These are phyloP conservation scores for Metaphire vulgaris DNA, from an alignment of 1,140 invertebrate genomes.

Conservation along the genomic window DNA sequence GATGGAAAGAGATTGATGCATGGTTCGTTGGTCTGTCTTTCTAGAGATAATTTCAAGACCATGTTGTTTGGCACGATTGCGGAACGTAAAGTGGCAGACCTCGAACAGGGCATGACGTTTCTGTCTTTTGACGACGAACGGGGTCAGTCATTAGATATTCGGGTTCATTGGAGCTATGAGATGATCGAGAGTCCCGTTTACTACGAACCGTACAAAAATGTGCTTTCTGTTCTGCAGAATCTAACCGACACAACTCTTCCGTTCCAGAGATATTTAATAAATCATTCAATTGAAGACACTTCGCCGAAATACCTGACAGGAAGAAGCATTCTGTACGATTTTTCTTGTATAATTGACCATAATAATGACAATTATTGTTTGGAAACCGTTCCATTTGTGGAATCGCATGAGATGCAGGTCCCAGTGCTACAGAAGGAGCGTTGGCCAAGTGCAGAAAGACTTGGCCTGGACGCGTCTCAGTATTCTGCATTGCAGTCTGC, in stretches of 20 bases:
- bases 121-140: slow-evolving; percentile 47
- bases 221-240: slow-evolving; percentile 47
- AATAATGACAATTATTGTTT: slow-evolving; percentile 14
- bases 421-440: slow-evolving; percentile 27
- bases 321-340: slow-evolving; percentile 29
- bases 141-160: neutral
- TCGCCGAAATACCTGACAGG: slow-evolving; percentile 35
- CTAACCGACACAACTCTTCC: slow-evolving; percentile 45
- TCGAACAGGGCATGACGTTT: slow-evolving; percentile 45
- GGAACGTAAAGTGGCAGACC: slow-evolving; percentile 52
- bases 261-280: slow-evolving; percentile 43
- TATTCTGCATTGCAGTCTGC: slow-evolving; percentile 50
- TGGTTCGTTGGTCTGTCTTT: slow-evolving; percentile 66
- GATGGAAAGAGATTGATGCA: slow-evolving; percentile 60
- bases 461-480: slow-evolving; percentile 53
- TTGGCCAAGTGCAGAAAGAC: slow-evolving; percentile 38
- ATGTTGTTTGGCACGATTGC: slow-evolving; percentile 63
- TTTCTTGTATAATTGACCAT: slow-evolving; percentile 34
- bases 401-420: neutral
- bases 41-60: slow-evolving; percentile 61
- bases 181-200: slow-evolving; percentile 55
- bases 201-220: slow-evolving; percentile 54
- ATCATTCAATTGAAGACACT: slow-evolving; percentile 32
- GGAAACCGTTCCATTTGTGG: no score
- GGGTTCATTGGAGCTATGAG: neutral